Percentiles rank a stretch among this genome's conserved stretches.
These are phyloP conservation scores for Rhynchonycteris naso DNA, from an alignment of 2,797 vertebrate species.

Conservation along the genomic window DNA sequence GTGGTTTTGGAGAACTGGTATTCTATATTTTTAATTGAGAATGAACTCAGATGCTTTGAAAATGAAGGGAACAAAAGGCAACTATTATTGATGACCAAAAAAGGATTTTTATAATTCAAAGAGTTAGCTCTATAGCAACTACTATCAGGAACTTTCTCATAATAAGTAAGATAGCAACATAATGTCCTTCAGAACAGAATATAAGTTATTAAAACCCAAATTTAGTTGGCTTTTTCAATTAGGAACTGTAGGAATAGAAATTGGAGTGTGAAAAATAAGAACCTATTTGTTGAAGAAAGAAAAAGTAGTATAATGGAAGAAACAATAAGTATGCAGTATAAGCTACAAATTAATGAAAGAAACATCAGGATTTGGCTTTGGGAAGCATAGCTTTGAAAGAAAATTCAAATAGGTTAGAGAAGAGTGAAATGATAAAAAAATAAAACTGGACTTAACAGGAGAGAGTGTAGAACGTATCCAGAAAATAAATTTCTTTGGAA, in stretches of 20 bases:
- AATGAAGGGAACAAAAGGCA: slow-evolving; percentile 56
- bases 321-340: no score
- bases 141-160: slow-evolving; percentile 5
- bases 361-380: neutral
- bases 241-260: slow-evolving; percentile 26
- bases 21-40: slow-evolving; percentile 45
- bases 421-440: neutral
- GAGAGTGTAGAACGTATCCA: neutral
- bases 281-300: slow-evolving; percentile 30
- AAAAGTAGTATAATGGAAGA: neutral
- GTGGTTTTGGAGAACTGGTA: slow-evolving; percentile 30
- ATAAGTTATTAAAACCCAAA: slow-evolving; percentile 37
- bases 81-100: slow-evolving; percentile 29
- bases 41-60: slow-evolving; percentile 48
- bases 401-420: slow-evolving; percentile 48
- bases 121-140: slow-evolving; percentile 50
- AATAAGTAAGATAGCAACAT: slow-evolving; percentile 31
- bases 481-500: slow-evolving; percentile 19
- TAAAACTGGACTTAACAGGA: neutral
- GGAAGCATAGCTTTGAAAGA: slow-evolving; percentile 19
- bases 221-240: slow-evolving; percentile 16
- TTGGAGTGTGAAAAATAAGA: slow-evolving; percentile 29
- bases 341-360: neutral
- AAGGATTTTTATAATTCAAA: slow-evolving; percentile 34
- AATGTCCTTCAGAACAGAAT: slow-evolving; percentile 53